phyloP scores from a whole-genome alignment of 2,113 vertebrate species.

The Phyllostomus hastatus region DNA sequence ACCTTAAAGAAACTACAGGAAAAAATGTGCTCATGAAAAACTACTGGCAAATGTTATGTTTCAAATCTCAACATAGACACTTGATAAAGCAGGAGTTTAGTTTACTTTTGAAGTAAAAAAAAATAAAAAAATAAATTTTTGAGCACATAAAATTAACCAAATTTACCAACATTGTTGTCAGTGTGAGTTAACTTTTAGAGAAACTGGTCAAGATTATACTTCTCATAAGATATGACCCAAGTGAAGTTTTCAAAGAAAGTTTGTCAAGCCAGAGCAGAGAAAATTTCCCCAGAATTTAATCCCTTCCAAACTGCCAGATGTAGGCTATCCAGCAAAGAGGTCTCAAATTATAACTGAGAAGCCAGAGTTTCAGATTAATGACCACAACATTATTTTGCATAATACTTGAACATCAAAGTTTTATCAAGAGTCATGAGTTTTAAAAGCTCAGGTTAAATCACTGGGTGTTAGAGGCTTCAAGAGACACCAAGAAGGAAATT shows the following conservation, averaged over 20 bases:
- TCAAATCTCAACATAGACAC: neutral
- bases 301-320: neutral
- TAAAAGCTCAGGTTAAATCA: neutral
- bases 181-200: conserved; percentile 40
- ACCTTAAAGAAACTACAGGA: neutral
- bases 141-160: conserved; percentile 30
- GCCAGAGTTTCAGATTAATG: neutral
- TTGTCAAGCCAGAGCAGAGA: conserved; percentile 6
- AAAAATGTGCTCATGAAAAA: neutral
- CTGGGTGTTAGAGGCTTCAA: neutral
- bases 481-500: conserved; percentile 8
- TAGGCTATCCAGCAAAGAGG: neutral
- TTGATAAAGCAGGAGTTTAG: neutral
- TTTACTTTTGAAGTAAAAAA: neutral
- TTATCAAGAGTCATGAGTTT: neutral
- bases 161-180: neutral
- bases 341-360: neutral
- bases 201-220: conserved; percentile 23
- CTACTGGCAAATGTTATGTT: neutral
- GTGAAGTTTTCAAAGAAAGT: conserved; percentile 28
- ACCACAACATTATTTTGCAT: neutral
- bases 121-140: neutral
- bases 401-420: neutral
- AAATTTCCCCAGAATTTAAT: neutral
- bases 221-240: neutral